Evolutionary conservation across 2,797 vertebrate species (phyloP), one percentile per base, ranked within the genome.

Genomic region (Streptopelia turtur): DNA sequence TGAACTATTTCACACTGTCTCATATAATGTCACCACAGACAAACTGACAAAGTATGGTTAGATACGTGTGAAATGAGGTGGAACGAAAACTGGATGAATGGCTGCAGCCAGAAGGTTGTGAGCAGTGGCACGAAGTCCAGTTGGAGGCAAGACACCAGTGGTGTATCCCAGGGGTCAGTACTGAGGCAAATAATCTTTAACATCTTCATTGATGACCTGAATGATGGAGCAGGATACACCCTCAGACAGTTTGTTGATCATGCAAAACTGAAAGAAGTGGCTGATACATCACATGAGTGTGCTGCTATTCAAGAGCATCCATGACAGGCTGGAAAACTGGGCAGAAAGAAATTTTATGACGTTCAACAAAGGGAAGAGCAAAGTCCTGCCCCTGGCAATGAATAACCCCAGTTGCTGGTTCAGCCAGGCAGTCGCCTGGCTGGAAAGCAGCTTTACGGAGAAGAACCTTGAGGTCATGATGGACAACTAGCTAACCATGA

Each of bases 271-370:
- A 4, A 5, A 75, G 37, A 33, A 45, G 4, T 39, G n/a, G 9
- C 9, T 70, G 35, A 55, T 47, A 33, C 1, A 11, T 0, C 1
- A 52, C 2, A 3, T 11, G 3, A n/a, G 2, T 60, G 10, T 23
- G 7, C 7, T 80, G 24, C 8, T 8, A n/a, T 60, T 71, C 55
- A 56, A 56, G 27, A 91, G 11, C 10, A 63, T 39, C 12, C 3
- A 16, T n/a, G 10, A 45, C 10, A 84, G 15, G 3, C 20, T 78
- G 9, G 2, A 61, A 5, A 70, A 9, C 1, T 45, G 6, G 22
- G 5, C 16, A 50, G 21, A 82, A 9, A 53, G 30, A 7, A 57
- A 78, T 31, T 12, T 21, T 13, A 12, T 13, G 18, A 66, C 61
- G 7, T n/a, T 75, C 30, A 61, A 8, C 28, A 35, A 90, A 53